phyloP scores from a whole-genome alignment of 1,140 invertebrate genomes.

The Ephestia elutella region DNA sequence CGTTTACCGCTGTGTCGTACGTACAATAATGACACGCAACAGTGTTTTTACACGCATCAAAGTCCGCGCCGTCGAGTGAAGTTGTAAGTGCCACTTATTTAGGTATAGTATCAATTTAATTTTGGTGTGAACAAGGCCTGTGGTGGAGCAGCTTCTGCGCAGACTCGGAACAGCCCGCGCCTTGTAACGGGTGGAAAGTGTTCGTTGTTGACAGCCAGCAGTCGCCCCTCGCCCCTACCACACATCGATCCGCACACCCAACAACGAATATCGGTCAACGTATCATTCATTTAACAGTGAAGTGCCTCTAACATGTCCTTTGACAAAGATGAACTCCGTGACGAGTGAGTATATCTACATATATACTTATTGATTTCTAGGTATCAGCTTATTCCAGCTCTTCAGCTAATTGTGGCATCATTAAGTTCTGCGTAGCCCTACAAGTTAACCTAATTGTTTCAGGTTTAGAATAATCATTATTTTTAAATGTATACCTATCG shows the following conservation, averaged over 20 bases:
- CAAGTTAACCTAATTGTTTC: neutral
- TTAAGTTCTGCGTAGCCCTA: neutral
- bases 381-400: conserved; percentile 14
- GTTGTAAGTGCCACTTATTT: no score
- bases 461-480: neutral
- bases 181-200: conserved; percentile 40
- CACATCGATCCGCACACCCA: conserved; percentile 52
- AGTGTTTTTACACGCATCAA: no score
- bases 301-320: conserved; percentile 57
- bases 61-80: no score
- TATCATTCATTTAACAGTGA: conserved; percentile 23
- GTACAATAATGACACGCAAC: no score
- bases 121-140: neutral
- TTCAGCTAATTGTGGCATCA: neutral
- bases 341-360: conserved; percentile 66
- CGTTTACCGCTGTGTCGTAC: no score
- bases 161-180: conserved; percentile 49
- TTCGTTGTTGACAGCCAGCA: conserved; percentile 31
- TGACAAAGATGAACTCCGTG: conserved; percentile 65
- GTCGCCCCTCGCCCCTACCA: conserved; percentile 43
- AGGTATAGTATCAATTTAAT: no score
- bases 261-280: conserved; percentile 12
- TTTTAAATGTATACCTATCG: no score
- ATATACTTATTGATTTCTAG: neutral
- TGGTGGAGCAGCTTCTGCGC: conserved; percentile 31